phyloP scores from a whole-genome alignment of 2,797 vertebrate genomes.

The Acropternis orthonyx region DNA sequence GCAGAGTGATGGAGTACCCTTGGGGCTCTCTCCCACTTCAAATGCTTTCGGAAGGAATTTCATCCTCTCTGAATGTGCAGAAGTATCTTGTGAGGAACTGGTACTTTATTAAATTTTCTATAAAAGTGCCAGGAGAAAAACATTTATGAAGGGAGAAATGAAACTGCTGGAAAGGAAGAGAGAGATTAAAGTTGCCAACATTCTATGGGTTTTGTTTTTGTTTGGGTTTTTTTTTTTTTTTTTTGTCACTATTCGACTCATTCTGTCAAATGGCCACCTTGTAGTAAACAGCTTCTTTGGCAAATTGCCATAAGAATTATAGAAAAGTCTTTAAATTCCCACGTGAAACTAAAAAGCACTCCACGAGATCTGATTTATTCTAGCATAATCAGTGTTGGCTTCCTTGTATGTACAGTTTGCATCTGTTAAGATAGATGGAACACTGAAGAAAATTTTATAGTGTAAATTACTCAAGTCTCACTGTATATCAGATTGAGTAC shows the following conservation, averaged over 20 bases:
- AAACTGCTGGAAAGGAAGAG: neutral
- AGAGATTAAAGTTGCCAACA: neutral
- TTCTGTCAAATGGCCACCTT: neutral
- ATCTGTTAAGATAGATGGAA: neutral
- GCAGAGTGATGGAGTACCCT: neutral
- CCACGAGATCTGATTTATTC: neutral
- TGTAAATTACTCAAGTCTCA: neutral
- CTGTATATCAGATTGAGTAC: neutral
- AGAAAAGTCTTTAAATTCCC: neutral
- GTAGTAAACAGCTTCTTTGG: neutral
- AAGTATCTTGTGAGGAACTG: neutral
- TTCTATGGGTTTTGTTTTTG: neutral
- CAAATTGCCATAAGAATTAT: neutral
- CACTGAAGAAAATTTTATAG: neutral
- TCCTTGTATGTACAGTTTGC: neutral
- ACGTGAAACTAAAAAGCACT: neutral
- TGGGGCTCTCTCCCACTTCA: neutral
- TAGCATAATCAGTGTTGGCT: neutral
- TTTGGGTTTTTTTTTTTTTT: neutral
- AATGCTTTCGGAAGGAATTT: neutral
- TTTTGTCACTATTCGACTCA: neutral
- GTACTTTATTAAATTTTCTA: neutral
- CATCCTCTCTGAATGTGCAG: neutral
- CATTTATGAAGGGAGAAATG: neutral
- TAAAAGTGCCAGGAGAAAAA: neutral